These are phyloP conservation scores for Drosophila tropicalis DNA, from an alignment of 1,140 invertebrate species.

Conservation along the genomic window DNA sequence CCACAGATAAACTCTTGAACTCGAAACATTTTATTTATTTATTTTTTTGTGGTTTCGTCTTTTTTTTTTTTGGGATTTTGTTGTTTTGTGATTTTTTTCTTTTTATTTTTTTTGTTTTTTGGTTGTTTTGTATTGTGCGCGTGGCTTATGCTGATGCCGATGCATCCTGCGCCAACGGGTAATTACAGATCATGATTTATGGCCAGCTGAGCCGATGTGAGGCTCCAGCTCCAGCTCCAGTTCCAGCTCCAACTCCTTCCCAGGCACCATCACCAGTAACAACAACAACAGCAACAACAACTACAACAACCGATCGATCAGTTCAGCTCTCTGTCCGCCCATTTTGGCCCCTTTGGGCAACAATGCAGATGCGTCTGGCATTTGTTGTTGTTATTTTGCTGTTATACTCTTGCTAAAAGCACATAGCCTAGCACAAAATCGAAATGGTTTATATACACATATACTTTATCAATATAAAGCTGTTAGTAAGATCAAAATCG, in stretches of 20 bases:
- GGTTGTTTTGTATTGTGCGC: conserved; percentile 47
- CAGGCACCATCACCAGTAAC: not conserved
- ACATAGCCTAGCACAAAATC: no score
- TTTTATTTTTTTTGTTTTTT: not conserved
- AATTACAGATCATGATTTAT: conserved; percentile 82
- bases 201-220: conserved; percentile 48
- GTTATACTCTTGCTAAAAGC: not conserved
- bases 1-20: conserved; percentile 71
- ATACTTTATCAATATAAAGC: no score
- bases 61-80: not conserved
- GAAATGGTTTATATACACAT: not conserved
- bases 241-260: conserved; percentile 15
- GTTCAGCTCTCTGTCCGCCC: conserved; percentile 80
- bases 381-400: conserved; percentile 12
- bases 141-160: conserved; percentile 67
- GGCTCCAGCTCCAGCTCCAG: conserved; percentile 20
- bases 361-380: conserved; percentile 44
- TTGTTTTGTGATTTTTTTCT: conserved; percentile 4
- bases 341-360: conserved; percentile 79
- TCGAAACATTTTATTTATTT: conserved; percentile 10
- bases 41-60: not conserved
- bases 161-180: conserved; percentile 81
- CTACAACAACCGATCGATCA: conserved; percentile 78
- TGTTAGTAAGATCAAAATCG: no score
- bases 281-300: conserved; percentile 24